A percentile compares a stretch with the other conserved stretches of the same genome.
These are phyloP conservation scores for Aldabrachelys gigantea DNA, from an alignment of 2,113 vertebrate genomes.

Conservation along the genomic window DNA sequence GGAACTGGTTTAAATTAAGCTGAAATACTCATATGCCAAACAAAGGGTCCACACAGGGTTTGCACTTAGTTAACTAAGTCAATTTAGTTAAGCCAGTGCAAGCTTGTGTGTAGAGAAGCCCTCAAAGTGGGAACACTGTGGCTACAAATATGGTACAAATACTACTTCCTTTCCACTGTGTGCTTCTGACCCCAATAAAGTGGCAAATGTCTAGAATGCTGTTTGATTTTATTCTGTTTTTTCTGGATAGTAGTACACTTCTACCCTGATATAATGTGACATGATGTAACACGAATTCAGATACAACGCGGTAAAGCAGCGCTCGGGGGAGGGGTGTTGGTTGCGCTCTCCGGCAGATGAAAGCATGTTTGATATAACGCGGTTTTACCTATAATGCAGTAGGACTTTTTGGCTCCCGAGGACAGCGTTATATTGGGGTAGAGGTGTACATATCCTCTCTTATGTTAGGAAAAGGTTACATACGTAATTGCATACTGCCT, in stretches of 20 bases:
- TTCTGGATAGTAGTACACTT: background rate
- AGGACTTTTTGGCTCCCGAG: no score
- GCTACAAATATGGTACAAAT: background rate
- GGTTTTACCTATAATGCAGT: no score
- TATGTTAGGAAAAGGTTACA: background rate
- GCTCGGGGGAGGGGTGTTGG: no score
- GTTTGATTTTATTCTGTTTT: background rate
- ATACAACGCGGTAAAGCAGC: no score
- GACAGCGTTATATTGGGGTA: no score
- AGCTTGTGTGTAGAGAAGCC: accelerated
- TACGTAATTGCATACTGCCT: background rate
- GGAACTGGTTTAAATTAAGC: background rate
- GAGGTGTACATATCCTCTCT: background rate
- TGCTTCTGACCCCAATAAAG: background rate
- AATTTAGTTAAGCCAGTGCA: background rate
- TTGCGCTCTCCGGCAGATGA: no score
- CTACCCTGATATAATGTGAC: no score
- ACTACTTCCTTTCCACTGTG: background rate
- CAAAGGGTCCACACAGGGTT: background rate
- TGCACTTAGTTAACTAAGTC: background rate
- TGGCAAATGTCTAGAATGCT: background rate
- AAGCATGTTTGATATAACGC: no score
- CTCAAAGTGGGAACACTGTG: background rate
- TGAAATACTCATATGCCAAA: background rate
- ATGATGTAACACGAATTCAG: no score